phyloP scores from a whole-genome alignment of 1,140 invertebrate genomes.

The Drosophila ficusphila region DNA sequence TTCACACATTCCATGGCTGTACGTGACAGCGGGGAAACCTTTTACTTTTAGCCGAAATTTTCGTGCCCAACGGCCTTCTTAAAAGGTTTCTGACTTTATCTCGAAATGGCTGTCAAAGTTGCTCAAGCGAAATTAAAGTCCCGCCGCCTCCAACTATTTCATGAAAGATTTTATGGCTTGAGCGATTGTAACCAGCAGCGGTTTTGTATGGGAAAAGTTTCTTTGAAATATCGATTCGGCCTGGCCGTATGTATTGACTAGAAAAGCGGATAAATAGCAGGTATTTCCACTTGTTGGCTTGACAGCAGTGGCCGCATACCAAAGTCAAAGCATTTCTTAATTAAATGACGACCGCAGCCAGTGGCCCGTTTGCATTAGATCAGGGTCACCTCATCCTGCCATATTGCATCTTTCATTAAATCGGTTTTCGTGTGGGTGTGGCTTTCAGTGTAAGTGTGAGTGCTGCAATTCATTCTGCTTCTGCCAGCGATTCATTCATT shows the following conservation, averaged over 20 bases:
- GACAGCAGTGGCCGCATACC: constrained; percentile 9
- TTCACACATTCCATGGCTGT: constrained; percentile 34
- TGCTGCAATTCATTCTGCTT: constrained; percentile 13
- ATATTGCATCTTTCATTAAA: constrained; percentile 54
- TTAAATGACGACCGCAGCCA: constrained; percentile 44
- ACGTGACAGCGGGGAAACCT: constrained; percentile 58
- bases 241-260: not conserved
- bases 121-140: constrained; percentile 13
- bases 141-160: not conserved
- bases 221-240: constrained; percentile 13
- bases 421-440: not conserved
- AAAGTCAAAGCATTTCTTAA: constrained; percentile 61
- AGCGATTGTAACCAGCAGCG: constrained; percentile 24
- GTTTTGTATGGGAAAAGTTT: not conserved
- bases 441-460: not conserved
- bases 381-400: constrained; percentile 22
- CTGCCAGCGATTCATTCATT: constrained; percentile 5
- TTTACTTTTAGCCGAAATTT: constrained; percentile 42
- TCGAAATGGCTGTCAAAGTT: constrained; percentile 51
- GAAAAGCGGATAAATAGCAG: not conserved
- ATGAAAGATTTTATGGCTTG: constrained; percentile 42
- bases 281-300: constrained; percentile 22
- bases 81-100: constrained; percentile 43
- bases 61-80: constrained; percentile 27
- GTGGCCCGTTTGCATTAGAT: constrained; percentile 44